Evolutionary conservation across 2,888 invertebrate species (phyloP).

Genomic region (Drosophila vallismaia): DNA sequence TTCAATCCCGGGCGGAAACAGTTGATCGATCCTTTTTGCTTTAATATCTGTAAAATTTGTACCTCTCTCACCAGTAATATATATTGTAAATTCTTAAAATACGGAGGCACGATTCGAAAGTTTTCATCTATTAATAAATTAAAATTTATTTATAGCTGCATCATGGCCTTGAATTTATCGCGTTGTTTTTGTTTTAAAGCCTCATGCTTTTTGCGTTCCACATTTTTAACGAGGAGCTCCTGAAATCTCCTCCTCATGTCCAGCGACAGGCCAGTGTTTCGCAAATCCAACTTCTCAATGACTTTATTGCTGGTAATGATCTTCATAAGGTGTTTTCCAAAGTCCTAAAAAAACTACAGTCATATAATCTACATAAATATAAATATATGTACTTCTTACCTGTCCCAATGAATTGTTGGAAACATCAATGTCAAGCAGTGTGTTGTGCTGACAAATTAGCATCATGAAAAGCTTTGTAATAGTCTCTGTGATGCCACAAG

Average conservation of each 20-base stretch:
- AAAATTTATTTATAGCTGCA: constrained; percentile 36
- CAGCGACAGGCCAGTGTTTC: constrained; percentile 80
- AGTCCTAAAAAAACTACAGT: constrained; percentile 56
- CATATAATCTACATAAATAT: too few relatives aligned
- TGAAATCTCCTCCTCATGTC: constrained; percentile 74
- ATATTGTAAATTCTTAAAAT: background rate
- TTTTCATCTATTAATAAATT: background rate
- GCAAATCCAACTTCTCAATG: constrained; percentile 75
- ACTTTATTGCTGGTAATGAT: constrained; percentile 80
- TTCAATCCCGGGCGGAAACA: constrained; percentile 84
- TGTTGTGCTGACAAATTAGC: constrained; percentile 78
- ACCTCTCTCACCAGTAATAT: background rate
- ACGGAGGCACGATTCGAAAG: background rate
- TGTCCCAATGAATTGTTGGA: constrained; percentile 81
- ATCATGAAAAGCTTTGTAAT: constrained; percentile 81
- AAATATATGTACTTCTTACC: constrained; percentile 52
- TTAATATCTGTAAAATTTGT: background rate
- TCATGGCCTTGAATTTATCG: constrained; percentile 61
- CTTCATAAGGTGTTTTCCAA: constrained; percentile 80
- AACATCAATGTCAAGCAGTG: constrained; percentile 70
- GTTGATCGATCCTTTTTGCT: constrained; percentile 6
- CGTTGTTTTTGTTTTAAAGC: constrained; percentile 54
- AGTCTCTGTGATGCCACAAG: constrained; percentile 76
- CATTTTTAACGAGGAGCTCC: constrained; percentile 64
- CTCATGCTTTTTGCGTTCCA: constrained; percentile 59